phyloP scores from a whole-genome alignment of 1,140 invertebrate genomes.

The Zaprionus davidi region DNA sequence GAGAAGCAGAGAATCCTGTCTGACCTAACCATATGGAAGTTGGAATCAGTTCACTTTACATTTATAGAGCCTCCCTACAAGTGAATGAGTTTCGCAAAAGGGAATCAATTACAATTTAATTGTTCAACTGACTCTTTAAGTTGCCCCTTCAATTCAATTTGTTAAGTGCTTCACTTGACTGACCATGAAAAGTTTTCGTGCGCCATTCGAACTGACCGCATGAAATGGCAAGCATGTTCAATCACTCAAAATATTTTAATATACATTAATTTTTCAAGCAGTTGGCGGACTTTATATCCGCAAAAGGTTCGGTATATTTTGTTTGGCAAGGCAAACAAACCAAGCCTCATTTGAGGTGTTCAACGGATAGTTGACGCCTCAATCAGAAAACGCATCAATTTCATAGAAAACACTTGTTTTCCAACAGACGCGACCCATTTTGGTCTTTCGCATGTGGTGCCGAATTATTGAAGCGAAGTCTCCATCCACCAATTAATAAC shows the following conservation, averaged over 20 bases:
- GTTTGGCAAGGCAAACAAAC: not conserved
- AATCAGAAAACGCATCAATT: slow-evolving; percentile 1
- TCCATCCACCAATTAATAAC: slow-evolving; percentile 52
- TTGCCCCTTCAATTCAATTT: slow-evolving; percentile 12
- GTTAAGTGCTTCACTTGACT: not conserved
- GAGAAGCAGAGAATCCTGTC: slow-evolving; percentile 28
- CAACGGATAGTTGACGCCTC: not conserved
- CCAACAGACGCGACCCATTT: not conserved
- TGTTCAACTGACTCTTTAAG: slow-evolving; percentile 8
- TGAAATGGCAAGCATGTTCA: not conserved
- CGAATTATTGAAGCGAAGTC: not conserved
- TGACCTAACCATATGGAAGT: slow-evolving; percentile 59
- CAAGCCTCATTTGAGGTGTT: not conserved
- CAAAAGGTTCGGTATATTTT: not conserved
- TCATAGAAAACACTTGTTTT: not conserved
- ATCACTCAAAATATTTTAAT: not conserved
- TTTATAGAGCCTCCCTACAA: slow-evolving; percentile 42
- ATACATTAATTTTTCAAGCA: not conserved
- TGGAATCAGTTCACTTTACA: slow-evolving; percentile 31
- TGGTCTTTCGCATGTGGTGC: not conserved
- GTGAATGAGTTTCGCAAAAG: slow-evolving; percentile 17
- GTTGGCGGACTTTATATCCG: not conserved
- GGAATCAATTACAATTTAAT: slow-evolving; percentile 24
- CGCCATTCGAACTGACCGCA: not conserved
- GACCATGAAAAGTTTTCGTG: not conserved